Evolutionary conservation across 2,113 vertebrate genomes (phyloP).

Genomic region (Puntigrus tetrazona): DNA sequence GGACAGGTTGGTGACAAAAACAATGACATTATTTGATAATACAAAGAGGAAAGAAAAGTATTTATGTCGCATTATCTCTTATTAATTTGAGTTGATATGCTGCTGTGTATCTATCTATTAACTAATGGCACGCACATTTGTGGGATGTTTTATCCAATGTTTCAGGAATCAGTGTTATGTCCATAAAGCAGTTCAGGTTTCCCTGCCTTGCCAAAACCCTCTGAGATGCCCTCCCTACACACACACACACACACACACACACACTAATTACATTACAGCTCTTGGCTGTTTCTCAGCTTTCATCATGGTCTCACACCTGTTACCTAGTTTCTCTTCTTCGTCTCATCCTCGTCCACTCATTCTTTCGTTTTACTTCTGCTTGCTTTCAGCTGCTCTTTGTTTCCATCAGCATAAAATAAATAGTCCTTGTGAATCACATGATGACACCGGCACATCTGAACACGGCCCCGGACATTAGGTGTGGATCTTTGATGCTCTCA

Average conservation of each 20-base stretch:
- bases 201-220: neutral
- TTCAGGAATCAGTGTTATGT: neutral
- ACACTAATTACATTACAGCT: constrained; percentile 41
- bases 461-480: neutral
- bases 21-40: neutral
- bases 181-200: neutral
- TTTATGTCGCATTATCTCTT: neutral
- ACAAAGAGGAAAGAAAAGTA: neutral
- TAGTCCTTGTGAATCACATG: neutral
- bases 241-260: constrained; percentile 26
- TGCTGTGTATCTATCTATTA: neutral
- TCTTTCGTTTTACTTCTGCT: neutral
- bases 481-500: neutral
- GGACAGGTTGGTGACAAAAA: neutral
- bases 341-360: neutral
- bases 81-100: neutral
- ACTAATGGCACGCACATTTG: neutral
- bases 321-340: constrained; percentile 12
- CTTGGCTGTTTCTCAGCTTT: constrained; percentile 39
- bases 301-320: constrained; percentile 42
- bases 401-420: neutral
- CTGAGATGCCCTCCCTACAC: neutral
- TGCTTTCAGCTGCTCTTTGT: neutral
- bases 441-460: constrained; percentile 5
- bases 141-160: neutral